phyloP scores from a whole-genome alignment of 1,140 invertebrate genomes.

The Zaprionus davidi region DNA sequence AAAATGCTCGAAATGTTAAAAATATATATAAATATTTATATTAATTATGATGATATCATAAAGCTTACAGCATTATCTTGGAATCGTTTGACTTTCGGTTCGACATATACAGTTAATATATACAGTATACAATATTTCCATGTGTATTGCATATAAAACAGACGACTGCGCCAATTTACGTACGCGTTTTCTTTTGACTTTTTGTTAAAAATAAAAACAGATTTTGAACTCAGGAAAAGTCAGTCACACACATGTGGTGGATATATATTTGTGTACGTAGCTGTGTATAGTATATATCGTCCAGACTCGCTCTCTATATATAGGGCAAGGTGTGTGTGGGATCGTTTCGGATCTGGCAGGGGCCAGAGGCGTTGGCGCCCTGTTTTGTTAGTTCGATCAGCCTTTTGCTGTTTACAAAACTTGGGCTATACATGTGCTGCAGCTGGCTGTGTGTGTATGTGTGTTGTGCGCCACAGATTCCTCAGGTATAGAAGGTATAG shows the following conservation, averaged over 20 bases:
- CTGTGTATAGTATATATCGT: constrained; percentile 31
- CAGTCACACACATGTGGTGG: constrained; percentile 2
- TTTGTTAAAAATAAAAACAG: constrained; percentile 73
- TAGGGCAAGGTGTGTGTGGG: constrained; percentile 49
- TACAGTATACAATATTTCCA: constrained; percentile 22
- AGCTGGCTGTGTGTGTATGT: not conserved
- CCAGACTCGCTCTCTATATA: constrained; percentile 36
- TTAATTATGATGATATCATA: constrained; percentile 2
- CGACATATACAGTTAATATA: constrained; percentile 3
- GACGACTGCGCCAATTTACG: constrained; percentile 71
- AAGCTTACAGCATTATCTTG: not conserved
- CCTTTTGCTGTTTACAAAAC: constrained; percentile 71
- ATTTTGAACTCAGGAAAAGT: constrained; percentile 60
- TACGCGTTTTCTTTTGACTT: constrained; percentile 68
- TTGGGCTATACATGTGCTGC: constrained; percentile 18
- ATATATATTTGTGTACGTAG: constrained; percentile 27
- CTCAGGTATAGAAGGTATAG: constrained; percentile 14
- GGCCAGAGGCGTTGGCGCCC: constrained; percentile 33
- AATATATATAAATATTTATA: not conserved
- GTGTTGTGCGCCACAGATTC: constrained; percentile 10
- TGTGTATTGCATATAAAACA: constrained; percentile 53
- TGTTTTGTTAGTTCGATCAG: constrained; percentile 52
- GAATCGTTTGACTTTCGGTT: not conserved
- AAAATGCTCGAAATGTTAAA: no score
- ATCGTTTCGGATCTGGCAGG: not conserved